Evolutionary conservation across 2,888 invertebrate species (phyloP).

Genomic region (Ceraclea dissimilis): DNA sequence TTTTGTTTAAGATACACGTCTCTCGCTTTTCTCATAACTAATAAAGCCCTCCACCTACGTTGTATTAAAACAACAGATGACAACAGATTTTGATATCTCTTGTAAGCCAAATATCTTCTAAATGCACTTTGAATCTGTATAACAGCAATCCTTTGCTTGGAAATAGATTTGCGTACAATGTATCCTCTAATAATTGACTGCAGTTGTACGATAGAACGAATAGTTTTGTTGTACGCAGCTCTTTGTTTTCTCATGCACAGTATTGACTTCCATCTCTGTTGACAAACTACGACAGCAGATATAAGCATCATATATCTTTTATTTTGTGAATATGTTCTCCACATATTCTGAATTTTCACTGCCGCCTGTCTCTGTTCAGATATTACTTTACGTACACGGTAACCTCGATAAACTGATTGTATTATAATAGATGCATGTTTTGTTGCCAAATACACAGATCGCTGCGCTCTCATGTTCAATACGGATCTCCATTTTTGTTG

Average conservation of each 20-base stretch:
- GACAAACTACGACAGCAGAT: slow-evolving; percentile 20
- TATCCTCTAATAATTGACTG: slow-evolving; percentile 18
- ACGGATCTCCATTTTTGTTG: neutral
- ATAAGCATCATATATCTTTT: slow-evolving; percentile 24
- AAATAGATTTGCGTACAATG: slow-evolving; percentile 26
- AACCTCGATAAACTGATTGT: neutral
- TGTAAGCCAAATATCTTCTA: slow-evolving; percentile 12
- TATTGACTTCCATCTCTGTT: slow-evolving; percentile 15
- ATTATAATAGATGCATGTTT: slow-evolving; percentile 9
- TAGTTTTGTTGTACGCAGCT: slow-evolving; percentile 5
- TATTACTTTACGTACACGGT: neutral
- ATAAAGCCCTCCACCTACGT: slow-evolving; percentile 12
- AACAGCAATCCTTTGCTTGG: slow-evolving; percentile 13
- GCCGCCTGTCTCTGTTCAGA: slow-evolving; percentile 1
- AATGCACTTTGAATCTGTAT: slow-evolving; percentile 11
- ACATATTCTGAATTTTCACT: slow-evolving; percentile 11
- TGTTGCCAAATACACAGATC: neutral
- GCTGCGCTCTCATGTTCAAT: neutral
- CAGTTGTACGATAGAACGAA: slow-evolving; percentile 26
- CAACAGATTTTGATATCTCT: slow-evolving; percentile 24
- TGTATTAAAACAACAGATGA: slow-evolving; percentile 21
- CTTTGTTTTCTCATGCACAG: slow-evolving; percentile 14
- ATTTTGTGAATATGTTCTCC: slow-evolving; percentile 17
- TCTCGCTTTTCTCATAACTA: slow-evolving; percentile 13
- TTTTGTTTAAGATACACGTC: neutral